Evolutionary conservation across 2,113 vertebrate genomes (phyloP).

Genomic region (Mobula hypostoma): DNA sequence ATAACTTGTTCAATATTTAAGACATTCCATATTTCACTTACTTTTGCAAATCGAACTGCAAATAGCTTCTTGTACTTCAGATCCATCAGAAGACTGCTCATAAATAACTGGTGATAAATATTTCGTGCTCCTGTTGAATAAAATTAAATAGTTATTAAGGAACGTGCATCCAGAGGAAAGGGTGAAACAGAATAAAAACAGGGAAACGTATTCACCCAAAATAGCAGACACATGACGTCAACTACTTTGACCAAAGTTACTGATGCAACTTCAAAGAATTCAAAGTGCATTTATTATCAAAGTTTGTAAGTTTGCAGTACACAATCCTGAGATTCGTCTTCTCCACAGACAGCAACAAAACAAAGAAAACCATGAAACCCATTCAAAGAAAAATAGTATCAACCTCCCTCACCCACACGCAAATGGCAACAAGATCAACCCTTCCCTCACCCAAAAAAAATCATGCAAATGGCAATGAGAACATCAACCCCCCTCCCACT

Average conservation of each 20-base stretch:
- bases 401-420: no score
- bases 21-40: constrained; percentile 53
- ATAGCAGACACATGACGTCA: neutral
- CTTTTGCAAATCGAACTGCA: constrained; percentile 88
- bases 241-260: neutral
- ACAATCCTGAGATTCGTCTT: no score
- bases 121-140: constrained; percentile 77
- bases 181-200: neutral
- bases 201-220: neutral
- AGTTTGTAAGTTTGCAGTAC: no score
- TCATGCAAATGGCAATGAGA: no score
- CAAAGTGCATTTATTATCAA: no score
- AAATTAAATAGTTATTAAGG: neutral
- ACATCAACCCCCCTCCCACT: no score
- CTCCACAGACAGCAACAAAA: no score
- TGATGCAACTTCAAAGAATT: no score
- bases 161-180: neutral
- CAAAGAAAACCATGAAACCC: no score
- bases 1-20: neutral
- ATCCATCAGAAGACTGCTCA: constrained; percentile 98
- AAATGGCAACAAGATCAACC: no score
- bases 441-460: no score
- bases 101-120: constrained; percentile 92
- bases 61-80: constrained; percentile 94
- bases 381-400: no score